Evolutionary conservation across 2,113 vertebrate genomes (phyloP).

Genomic region (Hippocampus barbouri): DNA sequence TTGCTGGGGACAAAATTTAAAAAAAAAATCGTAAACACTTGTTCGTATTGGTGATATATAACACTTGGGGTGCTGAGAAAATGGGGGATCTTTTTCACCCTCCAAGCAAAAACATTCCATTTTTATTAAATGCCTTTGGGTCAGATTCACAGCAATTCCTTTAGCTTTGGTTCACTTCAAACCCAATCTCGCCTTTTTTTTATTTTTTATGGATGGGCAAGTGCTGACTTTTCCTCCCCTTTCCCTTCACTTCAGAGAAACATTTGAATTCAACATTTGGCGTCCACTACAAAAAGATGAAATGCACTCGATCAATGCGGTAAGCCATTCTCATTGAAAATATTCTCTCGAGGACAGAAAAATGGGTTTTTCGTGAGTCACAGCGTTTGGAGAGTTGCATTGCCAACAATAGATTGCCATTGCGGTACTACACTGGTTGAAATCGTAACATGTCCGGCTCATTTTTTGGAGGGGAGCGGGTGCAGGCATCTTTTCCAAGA

Average conservation of each 20-base stretch:
- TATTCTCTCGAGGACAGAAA: slow-evolving; percentile 6
- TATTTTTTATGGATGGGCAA: slow-evolving; percentile 27
- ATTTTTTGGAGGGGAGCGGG: no score
- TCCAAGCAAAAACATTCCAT: slow-evolving; percentile 12
- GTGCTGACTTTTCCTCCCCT: slow-evolving; percentile 25
- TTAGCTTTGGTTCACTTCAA: slow-evolving; percentile 32
- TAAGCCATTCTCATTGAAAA: slow-evolving; percentile 16
- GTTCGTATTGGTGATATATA: neutral
- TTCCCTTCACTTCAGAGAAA: slow-evolving; percentile 13
- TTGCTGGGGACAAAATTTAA: no score
- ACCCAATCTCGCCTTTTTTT: slow-evolving; percentile 16
- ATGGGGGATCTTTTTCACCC: slow-evolving; percentile 22
- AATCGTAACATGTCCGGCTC: neutral
- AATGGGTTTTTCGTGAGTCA: neutral
- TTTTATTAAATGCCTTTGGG: slow-evolving; percentile 23
- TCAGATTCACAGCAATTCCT: slow-evolving; percentile 25
- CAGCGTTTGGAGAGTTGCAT: neutral
- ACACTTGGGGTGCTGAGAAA: slow-evolving; percentile 1
- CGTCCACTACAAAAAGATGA: slow-evolving; percentile 17
- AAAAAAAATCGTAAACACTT: neutral
- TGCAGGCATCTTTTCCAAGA: no score
- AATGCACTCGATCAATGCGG: slow-evolving; percentile 11
- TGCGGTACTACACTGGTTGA: neutral
- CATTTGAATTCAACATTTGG: slow-evolving; percentile 1
- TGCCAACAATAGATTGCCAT: neutral